phyloP scores from a whole-genome alignment of 30 jellyfish, hydroid and myxozoan species.

The Turritopsis rubra region DNA sequence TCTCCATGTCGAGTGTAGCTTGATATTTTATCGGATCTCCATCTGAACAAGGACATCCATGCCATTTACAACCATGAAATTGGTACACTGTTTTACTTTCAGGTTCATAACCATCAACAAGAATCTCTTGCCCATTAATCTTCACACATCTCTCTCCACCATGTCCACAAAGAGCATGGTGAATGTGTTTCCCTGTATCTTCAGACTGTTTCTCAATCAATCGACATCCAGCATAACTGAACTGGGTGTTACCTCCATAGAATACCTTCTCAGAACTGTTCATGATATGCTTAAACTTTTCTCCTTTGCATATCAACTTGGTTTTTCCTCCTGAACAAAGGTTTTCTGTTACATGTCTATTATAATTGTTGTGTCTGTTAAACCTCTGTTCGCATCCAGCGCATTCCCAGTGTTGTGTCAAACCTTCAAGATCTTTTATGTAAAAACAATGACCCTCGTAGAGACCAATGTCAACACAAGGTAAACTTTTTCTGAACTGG shows the following conservation, averaged over 20 bases:
- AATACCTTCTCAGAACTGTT: not conserved
- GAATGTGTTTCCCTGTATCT: not conserved
- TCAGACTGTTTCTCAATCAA: not conserved
- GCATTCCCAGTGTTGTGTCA: slow-evolving; percentile 12
- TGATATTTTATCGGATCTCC: not conserved
- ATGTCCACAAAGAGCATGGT: too few relatives aligned
- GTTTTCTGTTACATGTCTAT: not conserved
- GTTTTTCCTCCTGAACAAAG: slow-evolving; percentile 5
- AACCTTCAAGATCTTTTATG: not conserved
- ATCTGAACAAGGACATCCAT: slow-evolving; percentile 16
- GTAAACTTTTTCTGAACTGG: not conserved
- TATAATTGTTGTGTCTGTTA: not conserved
- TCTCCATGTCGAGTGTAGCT: not conserved
- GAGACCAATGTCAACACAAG: not conserved
- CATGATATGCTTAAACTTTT: not conserved
- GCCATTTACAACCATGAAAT: slow-evolving; percentile 25
- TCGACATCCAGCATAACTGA: slow-evolving; percentile 12
- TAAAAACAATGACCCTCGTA: slow-evolving; percentile 7
- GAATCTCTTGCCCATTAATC: not conserved
- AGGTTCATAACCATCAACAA: slow-evolving; percentile 3
- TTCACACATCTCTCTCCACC: not conserved
- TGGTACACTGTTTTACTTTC: slow-evolving; percentile 22
- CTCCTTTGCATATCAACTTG: slow-evolving; percentile 1
- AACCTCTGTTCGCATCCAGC: slow-evolving; percentile 3
- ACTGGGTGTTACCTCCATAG: slow-evolving; percentile 20